Evolutionary conservation across 1,140 invertebrate species (phyloP).

Genomic region (Nymphalis io): DNA sequence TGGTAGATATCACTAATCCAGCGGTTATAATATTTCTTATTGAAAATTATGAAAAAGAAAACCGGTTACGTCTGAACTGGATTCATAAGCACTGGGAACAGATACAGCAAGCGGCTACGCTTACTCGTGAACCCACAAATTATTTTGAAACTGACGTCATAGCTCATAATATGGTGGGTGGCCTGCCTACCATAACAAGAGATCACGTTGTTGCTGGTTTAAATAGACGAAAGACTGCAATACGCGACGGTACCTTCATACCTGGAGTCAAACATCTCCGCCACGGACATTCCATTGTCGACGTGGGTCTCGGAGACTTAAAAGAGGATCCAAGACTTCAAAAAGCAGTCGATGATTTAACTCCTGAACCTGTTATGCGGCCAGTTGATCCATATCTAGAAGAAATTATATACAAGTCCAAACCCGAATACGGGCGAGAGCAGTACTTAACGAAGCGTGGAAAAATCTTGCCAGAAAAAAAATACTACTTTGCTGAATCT

Average conservation of each 20-base stretch:
- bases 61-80: constrained; percentile 62
- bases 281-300: constrained; percentile 53
- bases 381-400: constrained; percentile 52
- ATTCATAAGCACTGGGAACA: constrained; percentile 51
- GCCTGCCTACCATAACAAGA: constrained; percentile 51
- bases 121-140: constrained; percentile 53
- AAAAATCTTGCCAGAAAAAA: constrained; percentile 53
- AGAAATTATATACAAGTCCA: constrained; percentile 56
- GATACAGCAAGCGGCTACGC: constrained; percentile 56
- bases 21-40: constrained; percentile 58
- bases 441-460: constrained; percentile 51
- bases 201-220: constrained; percentile 49
- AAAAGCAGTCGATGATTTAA: constrained; percentile 46
- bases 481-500: constrained; percentile 61
- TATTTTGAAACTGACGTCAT: constrained; percentile 60
- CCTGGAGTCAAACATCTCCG: constrained; percentile 47
- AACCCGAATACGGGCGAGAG: constrained; percentile 53
- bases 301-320: constrained; percentile 54
- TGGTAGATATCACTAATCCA: constrained; percentile 59
- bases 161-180: constrained; percentile 52
- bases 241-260: constrained; percentile 51
- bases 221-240: constrained; percentile 47
- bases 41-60: constrained; percentile 68
- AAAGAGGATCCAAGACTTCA: constrained; percentile 52
- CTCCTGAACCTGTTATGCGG: constrained; percentile 59